These are phyloP conservation scores for Noctua pronuba DNA, from an alignment of 2,888 invertebrate species.

Conservation along the genomic window DNA sequence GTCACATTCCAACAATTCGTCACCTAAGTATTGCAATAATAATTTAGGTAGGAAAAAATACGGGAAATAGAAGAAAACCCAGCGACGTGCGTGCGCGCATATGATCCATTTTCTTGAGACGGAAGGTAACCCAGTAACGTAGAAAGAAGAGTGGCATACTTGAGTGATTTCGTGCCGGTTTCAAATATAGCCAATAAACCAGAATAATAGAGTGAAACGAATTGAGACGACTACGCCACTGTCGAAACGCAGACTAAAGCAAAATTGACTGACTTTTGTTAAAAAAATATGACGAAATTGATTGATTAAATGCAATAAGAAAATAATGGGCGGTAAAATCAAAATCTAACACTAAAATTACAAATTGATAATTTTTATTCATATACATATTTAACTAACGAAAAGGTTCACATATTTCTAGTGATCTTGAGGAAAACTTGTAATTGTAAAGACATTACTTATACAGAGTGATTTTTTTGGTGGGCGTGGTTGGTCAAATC, in stretches of 20 bases:
- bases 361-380: too few relatives aligned
- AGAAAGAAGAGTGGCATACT: slow-evolving; percentile 6
- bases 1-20: neutral
- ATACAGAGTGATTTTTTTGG: too few relatives aligned
- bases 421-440: neutral
- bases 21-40: slow-evolving; percentile 6
- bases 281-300: neutral
- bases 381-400: too few relatives aligned
- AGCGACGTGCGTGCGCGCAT: neutral
- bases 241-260: slow-evolving; percentile 2
- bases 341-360: neutral
- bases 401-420: neutral
- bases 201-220: slow-evolving; percentile 13
- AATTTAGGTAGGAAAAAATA: slow-evolving; percentile 2
- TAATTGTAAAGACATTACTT: neutral
- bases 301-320: slow-evolving; percentile 8
- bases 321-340: slow-evolving; percentile 17
- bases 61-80: slow-evolving; percentile 10
- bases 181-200: slow-evolving; percentile 6
- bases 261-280: neutral
- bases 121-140: neutral
- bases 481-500: too few relatives aligned
- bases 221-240: neutral
- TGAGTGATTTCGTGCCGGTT: slow-evolving; percentile 10
- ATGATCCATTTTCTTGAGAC: neutral